Percentiles rank a stretch among this genome's conserved stretches.
These are phyloP conservation scores for Agelas oroides DNA, from an alignment of 37 sponge, comb jelly and placozoan genomes.

Conservation along the genomic window DNA sequence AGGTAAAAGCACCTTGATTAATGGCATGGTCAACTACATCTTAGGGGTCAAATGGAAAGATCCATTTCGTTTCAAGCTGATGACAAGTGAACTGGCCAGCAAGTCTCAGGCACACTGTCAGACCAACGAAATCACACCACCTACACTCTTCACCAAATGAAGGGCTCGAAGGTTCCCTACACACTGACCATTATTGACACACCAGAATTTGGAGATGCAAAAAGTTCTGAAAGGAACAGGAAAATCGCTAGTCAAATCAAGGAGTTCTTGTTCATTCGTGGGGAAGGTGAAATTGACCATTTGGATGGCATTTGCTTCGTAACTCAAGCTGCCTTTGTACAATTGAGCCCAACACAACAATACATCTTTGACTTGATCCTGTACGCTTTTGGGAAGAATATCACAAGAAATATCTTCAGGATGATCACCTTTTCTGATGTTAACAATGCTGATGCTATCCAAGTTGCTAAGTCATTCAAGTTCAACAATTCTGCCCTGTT, in stretches of 20 bases:
- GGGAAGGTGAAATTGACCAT: slow-evolving; percentile 43
- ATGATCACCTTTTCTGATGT: slow-evolving; percentile 77
- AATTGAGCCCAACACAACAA: slow-evolving; percentile 57
- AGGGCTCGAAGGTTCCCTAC: slow-evolving; percentile 38
- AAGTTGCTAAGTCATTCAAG: slow-evolving; percentile 14
- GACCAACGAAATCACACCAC: slow-evolving; percentile 31
- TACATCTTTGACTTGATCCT: slow-evolving; percentile 73
- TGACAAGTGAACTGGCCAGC: slow-evolving; percentile 17
- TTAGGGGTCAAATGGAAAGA: slow-evolving; percentile 41
- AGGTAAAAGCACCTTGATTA: slow-evolving; percentile 73
- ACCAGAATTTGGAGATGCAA: slow-evolving; percentile 70
- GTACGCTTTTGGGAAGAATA: slow-evolving; percentile 65
- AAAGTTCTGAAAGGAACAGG: slow-evolving; percentile 41
- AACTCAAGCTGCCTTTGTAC: slow-evolving; percentile 39
- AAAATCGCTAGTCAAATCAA: slow-evolving; percentile 52
- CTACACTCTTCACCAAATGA: slow-evolving; percentile 42
- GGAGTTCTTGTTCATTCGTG: slow-evolving; percentile 45
- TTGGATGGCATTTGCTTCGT: slow-evolving; percentile 77
- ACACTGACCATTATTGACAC: slow-evolving; percentile 71
- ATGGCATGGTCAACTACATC: slow-evolving; percentile 75
- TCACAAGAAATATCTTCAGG: slow-evolving; percentile 55
- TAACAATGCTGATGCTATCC: slow-evolving; percentile 39
- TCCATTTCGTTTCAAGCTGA: slow-evolving; percentile 54
- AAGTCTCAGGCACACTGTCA: slow-evolving; percentile 46
- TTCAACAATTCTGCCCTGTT: slow-evolving; percentile 81